Evolutionary conservation across 2,797 vertebrate species (phyloP).

Genomic region (Pelodytes ibericus): DNA sequence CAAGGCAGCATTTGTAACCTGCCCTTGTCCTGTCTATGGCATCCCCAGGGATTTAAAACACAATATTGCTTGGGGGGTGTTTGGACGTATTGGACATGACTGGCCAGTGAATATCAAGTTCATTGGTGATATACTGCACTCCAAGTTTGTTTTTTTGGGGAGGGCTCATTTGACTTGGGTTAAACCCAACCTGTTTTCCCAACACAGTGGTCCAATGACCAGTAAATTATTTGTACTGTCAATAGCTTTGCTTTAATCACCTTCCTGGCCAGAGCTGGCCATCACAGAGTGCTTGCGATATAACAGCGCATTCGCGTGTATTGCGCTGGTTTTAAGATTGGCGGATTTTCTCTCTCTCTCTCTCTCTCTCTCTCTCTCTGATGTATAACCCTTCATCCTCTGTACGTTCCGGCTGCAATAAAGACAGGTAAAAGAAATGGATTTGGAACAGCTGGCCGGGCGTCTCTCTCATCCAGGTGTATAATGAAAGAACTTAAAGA

Average conservation of each 20-base stretch:
- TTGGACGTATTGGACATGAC: too few species aligned
- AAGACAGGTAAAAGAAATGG: conserved; percentile 42
- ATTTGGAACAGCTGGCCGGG: conserved; percentile 50
- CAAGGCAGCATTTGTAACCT: too few species aligned
- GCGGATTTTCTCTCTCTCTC: conserved; percentile 27
- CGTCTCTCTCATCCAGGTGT: conserved; percentile 46
- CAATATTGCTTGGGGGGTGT: too few species aligned
- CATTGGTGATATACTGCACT: too few species aligned
- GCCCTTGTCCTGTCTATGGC: too few species aligned
- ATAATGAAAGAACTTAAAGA: conserved; percentile 51
- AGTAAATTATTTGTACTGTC: conserved; percentile 6
- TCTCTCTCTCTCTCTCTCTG: conserved; percentile 44
- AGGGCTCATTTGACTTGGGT: too few species aligned
- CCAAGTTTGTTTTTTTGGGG: too few species aligned
- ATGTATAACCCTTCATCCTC: conserved; percentile 46
- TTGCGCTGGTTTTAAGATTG: conserved; percentile 32
- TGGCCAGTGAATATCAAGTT: too few species aligned
- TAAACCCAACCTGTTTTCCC: too few species aligned
- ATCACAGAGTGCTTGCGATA: neutral
- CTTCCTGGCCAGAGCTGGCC: too few species aligned
- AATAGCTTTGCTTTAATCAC: conserved; percentile 9
- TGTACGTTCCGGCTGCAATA: conserved; percentile 34
- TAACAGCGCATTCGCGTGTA: conserved; percentile 37
- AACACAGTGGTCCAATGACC: too few species aligned
- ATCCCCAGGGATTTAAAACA: too few species aligned